Evolutionary conservation across 2,113 vertebrate genomes (phyloP).

Genomic region (Phaethornis superciliosus): DNA sequence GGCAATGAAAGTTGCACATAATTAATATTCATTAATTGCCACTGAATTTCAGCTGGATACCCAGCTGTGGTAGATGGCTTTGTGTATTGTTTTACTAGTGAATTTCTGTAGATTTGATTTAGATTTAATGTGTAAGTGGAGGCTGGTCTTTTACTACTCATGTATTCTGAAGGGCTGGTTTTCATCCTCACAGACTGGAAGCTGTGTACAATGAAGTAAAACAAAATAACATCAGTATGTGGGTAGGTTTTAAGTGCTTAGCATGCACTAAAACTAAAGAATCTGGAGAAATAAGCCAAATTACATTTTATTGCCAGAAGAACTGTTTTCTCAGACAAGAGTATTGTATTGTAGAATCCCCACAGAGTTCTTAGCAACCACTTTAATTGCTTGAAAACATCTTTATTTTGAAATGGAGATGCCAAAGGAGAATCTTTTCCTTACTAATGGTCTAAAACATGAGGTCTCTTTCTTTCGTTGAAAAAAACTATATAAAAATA

Average conservation of each 20-base stretch:
- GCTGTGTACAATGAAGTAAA: not conserved
- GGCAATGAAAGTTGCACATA: not conserved
- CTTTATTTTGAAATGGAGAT: slow-evolving; percentile 12
- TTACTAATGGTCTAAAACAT: too few relatives aligned
- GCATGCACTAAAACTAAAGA: slow-evolving; percentile 4
- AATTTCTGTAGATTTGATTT: not conserved
- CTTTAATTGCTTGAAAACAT: not conserved
- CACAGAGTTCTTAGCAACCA: not conserved
- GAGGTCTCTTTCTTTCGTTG: not conserved
- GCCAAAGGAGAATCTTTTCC: not conserved
- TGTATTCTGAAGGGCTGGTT: not conserved
- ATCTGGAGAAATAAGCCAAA: not conserved
- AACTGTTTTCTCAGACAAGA: not conserved
- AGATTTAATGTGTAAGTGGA: not conserved
- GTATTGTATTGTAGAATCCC: not conserved
- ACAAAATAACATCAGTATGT: not conserved
- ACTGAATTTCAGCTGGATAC: not conserved
- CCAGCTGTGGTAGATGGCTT: not conserved
- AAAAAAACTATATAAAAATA: not conserved
- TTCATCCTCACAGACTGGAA: not conserved
- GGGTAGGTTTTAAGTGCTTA: not conserved
- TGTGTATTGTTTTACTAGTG: not conserved
- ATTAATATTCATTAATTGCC: not conserved
- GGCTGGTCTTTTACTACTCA: not conserved
- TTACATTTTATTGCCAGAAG: not conserved